Evolutionary conservation across 2,113 vertebrate genomes (phyloP).

Genomic region (Centropus bengalensis): DNA sequence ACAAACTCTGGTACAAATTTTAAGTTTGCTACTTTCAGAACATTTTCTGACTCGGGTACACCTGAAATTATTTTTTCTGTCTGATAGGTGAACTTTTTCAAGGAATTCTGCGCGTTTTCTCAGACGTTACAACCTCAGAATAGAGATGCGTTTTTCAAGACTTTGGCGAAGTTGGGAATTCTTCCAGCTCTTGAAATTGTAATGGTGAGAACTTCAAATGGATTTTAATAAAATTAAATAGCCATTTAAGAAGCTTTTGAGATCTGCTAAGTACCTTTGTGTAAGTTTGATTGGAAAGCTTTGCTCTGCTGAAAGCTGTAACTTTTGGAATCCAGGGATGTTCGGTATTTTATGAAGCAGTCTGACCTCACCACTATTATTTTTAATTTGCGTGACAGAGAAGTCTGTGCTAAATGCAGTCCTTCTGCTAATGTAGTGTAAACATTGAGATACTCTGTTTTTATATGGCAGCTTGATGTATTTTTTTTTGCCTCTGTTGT

Average conservation of each 20-base stretch:
- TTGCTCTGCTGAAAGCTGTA: neutral
- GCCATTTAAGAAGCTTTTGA: neutral
- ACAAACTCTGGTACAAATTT: neutral
- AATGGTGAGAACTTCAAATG: constrained; percentile 79
- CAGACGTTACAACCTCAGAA: constrained; percentile 98
- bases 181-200: constrained; percentile 97
- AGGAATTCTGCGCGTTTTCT: constrained; percentile 98
- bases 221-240: accelerated
- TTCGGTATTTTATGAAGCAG: neutral
- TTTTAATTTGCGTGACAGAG: neutral
- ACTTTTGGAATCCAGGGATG: neutral
- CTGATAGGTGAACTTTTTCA: constrained; percentile 96
- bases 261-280: neutral
- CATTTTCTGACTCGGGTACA: neutral
- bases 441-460: neutral
- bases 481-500: neutral
- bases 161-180: constrained; percentile 94
- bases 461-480: neutral
- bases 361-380: neutral
- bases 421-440: neutral
- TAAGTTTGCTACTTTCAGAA: neutral
- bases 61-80: neutral
- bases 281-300: neutral
- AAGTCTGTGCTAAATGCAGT: no score
- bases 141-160: constrained; percentile 98